Conservation (phyloP, 2,888 invertebrate genomes). For the Thymelicus acteon region DNA sequence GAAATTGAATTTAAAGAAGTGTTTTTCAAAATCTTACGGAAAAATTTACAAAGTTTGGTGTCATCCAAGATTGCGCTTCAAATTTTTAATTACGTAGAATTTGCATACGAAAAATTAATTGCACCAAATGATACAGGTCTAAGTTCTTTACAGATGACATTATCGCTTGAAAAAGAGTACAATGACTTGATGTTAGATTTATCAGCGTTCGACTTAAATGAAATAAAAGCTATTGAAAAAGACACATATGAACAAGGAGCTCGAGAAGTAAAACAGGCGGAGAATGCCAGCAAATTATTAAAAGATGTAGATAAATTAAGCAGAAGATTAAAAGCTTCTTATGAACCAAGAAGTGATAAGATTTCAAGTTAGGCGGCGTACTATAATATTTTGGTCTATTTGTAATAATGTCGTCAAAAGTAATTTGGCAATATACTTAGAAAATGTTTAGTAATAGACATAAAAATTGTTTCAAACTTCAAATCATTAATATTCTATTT, state of each 20-base stretch:
- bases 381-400: no score
- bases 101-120: conserved; percentile 86
- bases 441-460: no score
- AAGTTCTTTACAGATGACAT: conserved; percentile 85
- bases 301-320: conserved; percentile 74
- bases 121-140: conserved; percentile 86
- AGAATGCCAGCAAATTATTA: conserved; percentile 66
- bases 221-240: conserved; percentile 70
- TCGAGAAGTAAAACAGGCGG: conserved; percentile 65
- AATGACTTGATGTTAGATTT: conserved; percentile 71
- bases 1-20: conserved; percentile 68
- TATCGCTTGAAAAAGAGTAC: conserved; percentile 83
- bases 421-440: no score
- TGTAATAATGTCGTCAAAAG: no score
- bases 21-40: conserved; percentile 68
- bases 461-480: no score
- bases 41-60: conserved; percentile 80
- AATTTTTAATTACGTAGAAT: conserved; percentile 87
- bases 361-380: conserved; percentile 9
- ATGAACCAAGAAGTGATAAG: conserved; percentile 62
- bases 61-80: conserved; percentile 85
- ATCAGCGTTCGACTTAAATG: conserved; percentile 66
- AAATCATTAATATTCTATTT: no score
- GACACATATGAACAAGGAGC: conserved; percentile 66
- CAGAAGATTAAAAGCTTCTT: conserved; percentile 69